phyloP scores from a whole-genome alignment of 2,113 vertebrate species.

The Cepphus grylle region DNA sequence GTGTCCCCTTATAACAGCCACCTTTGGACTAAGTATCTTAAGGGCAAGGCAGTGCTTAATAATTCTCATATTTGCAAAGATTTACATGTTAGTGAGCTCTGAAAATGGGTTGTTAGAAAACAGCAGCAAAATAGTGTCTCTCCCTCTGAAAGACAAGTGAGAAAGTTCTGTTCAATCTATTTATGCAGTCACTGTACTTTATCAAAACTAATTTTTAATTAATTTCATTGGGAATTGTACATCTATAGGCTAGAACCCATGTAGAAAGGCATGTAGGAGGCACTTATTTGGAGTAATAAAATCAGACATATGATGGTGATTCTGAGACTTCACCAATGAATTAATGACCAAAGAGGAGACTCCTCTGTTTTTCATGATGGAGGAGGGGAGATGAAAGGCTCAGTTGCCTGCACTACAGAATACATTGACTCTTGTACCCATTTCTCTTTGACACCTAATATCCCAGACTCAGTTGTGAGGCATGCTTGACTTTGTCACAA shows the following conservation, averaged over 20 bases:
- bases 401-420: background rate
- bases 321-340: background rate
- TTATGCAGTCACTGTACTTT: background rate
- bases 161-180: background rate
- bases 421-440: background rate
- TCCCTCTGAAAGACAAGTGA: background rate
- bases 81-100: background rate
- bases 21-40: background rate
- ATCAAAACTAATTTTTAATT: background rate
- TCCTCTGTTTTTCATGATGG: background rate
- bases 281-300: background rate
- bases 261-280: background rate
- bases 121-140: background rate
- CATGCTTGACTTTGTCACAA: accelerated
- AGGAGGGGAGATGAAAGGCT: background rate
- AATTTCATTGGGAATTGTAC: background rate
- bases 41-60: background rate
- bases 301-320: background rate
- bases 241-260: background rate
- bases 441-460: background rate
- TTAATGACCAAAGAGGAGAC: background rate
- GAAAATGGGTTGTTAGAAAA: background rate
- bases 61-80: background rate
- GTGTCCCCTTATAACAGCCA: background rate
- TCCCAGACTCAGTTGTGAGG: background rate